Conservation (phyloP, 2,113 vertebrate species). For the Apteryx mantelli region DNA sequence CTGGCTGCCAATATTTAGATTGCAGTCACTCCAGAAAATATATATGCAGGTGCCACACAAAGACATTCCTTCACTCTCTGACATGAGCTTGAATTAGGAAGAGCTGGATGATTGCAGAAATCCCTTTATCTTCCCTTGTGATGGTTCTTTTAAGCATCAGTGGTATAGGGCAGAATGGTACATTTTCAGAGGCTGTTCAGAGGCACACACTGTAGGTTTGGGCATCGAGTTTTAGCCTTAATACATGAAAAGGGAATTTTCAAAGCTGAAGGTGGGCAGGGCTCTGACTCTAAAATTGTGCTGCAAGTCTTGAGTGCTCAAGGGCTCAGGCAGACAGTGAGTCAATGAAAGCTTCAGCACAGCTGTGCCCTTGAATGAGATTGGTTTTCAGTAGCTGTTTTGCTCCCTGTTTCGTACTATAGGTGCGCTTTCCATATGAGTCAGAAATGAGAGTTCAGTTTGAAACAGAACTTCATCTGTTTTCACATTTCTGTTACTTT, state of each 20-base stretch:
- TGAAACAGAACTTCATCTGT: neutral
- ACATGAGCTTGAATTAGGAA: neutral
- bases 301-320: neutral
- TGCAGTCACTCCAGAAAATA: neutral
- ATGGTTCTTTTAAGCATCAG: neutral
- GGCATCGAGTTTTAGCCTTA: neutral
- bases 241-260: neutral
- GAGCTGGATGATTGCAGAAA: neutral
- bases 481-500: neutral
- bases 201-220: neutral
- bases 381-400: neutral
- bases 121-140: neutral
- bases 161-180: neutral
- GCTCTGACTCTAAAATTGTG: neutral
- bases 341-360: neutral
- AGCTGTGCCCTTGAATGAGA: neutral
- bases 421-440: neutral
- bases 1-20: conserved; percentile 7
- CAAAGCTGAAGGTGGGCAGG: neutral
- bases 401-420: neutral
- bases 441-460: neutral
- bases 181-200: neutral
- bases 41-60: neutral
- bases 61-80: neutral
- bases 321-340: neutral